These are phyloP conservation scores for Axis porcinus DNA, from an alignment of 2,113 vertebrate genomes.

Conservation along the genomic window DNA sequence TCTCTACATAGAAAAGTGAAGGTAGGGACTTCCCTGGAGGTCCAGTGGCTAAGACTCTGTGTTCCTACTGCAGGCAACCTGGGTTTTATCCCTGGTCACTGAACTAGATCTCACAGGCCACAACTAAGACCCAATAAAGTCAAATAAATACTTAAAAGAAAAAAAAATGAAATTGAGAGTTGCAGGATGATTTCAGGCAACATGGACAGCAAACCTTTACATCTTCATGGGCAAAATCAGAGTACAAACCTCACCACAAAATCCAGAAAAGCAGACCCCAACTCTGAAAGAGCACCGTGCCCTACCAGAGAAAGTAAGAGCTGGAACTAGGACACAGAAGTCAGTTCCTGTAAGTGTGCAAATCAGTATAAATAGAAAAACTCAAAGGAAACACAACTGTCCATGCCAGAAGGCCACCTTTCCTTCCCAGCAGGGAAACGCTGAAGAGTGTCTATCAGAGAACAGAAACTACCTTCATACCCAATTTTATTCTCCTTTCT, in stretches of 20 bases:
- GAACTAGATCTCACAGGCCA: neutral
- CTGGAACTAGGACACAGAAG: slow-evolving; percentile 42
- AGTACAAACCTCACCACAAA: neutral
- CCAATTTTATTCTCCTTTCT: slow-evolving; percentile 13
- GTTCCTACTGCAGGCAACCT: neutral
- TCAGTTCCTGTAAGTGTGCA: neutral
- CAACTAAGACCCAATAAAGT: neutral
- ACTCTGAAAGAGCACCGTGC: neutral
- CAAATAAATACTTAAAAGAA: neutral
- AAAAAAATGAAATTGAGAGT: neutral
- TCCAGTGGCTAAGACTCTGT: neutral
- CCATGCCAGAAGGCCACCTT: neutral
- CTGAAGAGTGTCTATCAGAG: neutral
- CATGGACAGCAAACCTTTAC: neutral
- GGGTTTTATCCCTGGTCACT: neutral
- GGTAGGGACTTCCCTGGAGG: neutral
- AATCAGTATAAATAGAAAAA: slow-evolving; percentile 56
- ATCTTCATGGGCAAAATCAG: neutral
- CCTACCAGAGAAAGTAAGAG: neutral
- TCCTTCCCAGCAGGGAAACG: slow-evolving; percentile 12
- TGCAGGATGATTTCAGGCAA: neutral
- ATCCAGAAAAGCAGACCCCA: neutral
- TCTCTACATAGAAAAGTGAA: neutral
- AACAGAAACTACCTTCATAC: slow-evolving; percentile 36
- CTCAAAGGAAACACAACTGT: slow-evolving; percentile 19